Evolutionary conservation across 2,797 vertebrate species (phyloP), one percentile per base, ranked within the genome.

Genomic region (Chelon labrosus): DNA sequence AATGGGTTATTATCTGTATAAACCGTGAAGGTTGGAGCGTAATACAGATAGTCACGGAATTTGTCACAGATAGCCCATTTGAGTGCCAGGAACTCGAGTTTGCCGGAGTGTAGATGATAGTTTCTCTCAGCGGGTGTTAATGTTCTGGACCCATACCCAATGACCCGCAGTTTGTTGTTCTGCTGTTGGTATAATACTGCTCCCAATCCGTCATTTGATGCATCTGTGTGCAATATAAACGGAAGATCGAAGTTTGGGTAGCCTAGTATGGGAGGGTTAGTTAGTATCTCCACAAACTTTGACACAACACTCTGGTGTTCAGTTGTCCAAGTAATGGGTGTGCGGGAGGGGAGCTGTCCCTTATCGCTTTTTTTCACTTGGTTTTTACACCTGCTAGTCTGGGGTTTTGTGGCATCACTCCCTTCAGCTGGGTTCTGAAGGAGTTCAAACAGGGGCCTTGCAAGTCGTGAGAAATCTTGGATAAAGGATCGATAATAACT

Each of bases 71-170:
- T 10, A 1, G 72, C 57, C 51, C 72, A 50, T 12, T 67, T 75
- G 2, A 62, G 7, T 1, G 47, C 71, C 7, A 73, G 10, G 7
- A 67, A 67, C 22, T 74, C 56, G 0, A 74, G 20, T 19, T 67
- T 74, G 0, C 31, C 50, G 0, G 50, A 37, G 7, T 67, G 57
- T 0, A 49, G 2, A 22, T 67, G 41, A 2, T 47, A 59, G 19
- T 73, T 64, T 11, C 20, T 50, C 39, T 47, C 44, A 3, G 59
- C 25, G 8, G 44, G 16, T 7, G 59, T 35, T 0, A 58, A 2
- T 14, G 56, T 22, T 16, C 56, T 42, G 1, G 56, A 58, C 5
- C 56, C 38, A 4, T 42, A 42, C 0, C 14, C 37, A 5, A 57
- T n/a, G 5, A 39, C 55, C 1, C 22, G 22, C 22, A 22, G 22